Evolutionary conservation across 1,140 invertebrate species (phyloP).

Genomic region (Brachionus paranguensis): DNA sequence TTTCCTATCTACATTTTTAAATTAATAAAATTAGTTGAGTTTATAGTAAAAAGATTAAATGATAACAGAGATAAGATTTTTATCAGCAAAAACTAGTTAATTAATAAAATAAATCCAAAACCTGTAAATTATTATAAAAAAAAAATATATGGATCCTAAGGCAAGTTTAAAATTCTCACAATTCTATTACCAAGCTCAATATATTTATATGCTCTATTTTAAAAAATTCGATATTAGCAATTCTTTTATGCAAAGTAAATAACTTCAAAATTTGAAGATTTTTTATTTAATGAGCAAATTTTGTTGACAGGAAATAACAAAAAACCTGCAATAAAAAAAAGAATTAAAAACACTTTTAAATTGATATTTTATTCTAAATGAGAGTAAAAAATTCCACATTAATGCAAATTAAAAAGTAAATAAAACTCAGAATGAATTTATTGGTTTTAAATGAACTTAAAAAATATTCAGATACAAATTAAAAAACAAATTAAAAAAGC

Average conservation of each 20-base stretch:
- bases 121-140: neutral
- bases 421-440: neutral
- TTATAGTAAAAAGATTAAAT: no score
- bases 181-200: neutral
- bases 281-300: neutral
- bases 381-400: neutral
- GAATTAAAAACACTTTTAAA: neutral
- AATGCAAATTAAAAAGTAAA: neutral
- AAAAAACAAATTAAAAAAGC: neutral
- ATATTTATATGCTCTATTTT: neutral
- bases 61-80: neutral
- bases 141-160: neutral
- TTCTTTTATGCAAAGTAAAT: neutral
- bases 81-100: neutral
- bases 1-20: no score
- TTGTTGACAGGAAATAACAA: neutral
- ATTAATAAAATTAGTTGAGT: no score
- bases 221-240: neutral
- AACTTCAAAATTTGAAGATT: neutral
- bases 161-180: neutral
- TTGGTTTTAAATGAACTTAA: neutral
- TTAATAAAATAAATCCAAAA: neutral
- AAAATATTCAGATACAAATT: neutral
- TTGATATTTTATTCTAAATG: neutral
- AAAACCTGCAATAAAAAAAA: neutral